These are phyloP conservation scores for Cheiracanthium punctorium DNA, from an alignment of 2,888 invertebrate species.

Conservation along the genomic window DNA sequence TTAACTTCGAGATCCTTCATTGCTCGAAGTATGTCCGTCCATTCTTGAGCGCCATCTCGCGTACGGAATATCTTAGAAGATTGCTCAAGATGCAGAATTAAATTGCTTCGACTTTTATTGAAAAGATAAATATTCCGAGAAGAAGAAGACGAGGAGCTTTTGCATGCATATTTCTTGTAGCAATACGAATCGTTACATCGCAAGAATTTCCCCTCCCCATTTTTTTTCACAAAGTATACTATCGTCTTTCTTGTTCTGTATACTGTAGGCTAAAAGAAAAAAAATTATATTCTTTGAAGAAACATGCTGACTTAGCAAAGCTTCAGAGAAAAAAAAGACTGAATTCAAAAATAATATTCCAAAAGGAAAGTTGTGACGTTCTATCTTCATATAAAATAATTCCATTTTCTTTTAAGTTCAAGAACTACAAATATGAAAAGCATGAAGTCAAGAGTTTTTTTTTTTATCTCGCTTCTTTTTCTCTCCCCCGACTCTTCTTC, in stretches of 20 bases:
- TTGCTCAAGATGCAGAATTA: neutral
- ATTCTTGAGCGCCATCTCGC: constrained; percentile 46
- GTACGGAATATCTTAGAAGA: neutral
- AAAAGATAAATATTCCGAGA: neutral
- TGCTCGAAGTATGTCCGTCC: constrained; percentile 15
- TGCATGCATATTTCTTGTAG: neutral
- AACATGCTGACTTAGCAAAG: too few species aligned
- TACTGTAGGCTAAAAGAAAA: neutral
- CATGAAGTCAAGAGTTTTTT: too few species aligned
- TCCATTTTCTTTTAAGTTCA: too few species aligned
- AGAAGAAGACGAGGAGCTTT: neutral
- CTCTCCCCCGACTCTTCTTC: too few species aligned
- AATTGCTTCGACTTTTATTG: neutral
- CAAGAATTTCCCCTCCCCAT: neutral
- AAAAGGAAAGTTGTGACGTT: too few species aligned
- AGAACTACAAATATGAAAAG: too few species aligned
- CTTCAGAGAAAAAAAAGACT: too few species aligned
- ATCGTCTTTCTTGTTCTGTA: neutral
- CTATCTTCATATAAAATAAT: too few species aligned
- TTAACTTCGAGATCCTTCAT: constrained; percentile 38
- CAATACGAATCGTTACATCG: neutral
- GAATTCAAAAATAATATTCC: too few species aligned
- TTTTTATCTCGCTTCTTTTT: too few species aligned
- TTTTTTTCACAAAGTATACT: neutral
- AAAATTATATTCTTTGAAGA: neutral